A percentile compares a stretch with the other conserved stretches of the same genome.
Evolutionary conservation across 2,888 invertebrate species (phyloP).

Genomic region (Drosophila rellima): DNA sequence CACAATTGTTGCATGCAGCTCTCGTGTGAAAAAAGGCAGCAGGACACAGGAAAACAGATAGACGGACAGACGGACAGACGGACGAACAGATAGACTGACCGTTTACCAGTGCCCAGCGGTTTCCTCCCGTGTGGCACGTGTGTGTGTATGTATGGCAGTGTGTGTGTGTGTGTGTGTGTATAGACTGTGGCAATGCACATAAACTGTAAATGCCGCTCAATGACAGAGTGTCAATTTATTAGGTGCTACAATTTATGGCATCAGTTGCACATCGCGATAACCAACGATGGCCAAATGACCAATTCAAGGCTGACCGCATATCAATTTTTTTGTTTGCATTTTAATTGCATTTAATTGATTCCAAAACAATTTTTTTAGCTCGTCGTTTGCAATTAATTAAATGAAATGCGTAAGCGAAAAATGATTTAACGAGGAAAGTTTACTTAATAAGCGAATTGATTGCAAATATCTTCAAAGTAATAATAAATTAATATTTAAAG

Average conservation of each 20-base stretch:
- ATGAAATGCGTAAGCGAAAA: slow-evolving; percentile 7
- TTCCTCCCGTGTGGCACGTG: slow-evolving; percentile 12
- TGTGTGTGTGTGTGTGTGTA: slow-evolving; percentile 3
- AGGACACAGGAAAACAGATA: slow-evolving; percentile 32
- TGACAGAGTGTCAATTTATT: slow-evolving; percentile 82
- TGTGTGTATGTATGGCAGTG: slow-evolving; percentile 10
- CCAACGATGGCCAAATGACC: slow-evolving; percentile 37
- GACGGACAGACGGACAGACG: neutral
- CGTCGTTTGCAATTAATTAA: slow-evolving; percentile 24
- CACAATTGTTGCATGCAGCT: slow-evolving; percentile 75
- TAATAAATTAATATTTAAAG: neutral
- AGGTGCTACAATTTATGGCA: slow-evolving; percentile 79
- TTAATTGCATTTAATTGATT: slow-evolving; percentile 39
- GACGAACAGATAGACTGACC: slow-evolving; percentile 9
- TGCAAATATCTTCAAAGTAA: neutral
- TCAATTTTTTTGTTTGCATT: slow-evolving; percentile 23
- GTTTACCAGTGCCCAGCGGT: slow-evolving; percentile 15
- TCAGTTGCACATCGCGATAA: slow-evolving; percentile 28
- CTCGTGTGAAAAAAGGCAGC: slow-evolving; percentile 38
- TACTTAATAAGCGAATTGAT: neutral
- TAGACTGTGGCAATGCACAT: slow-evolving; percentile 48
- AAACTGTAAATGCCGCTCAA: slow-evolving; percentile 82
- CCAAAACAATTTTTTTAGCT: slow-evolving; percentile 10
- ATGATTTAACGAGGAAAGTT: slow-evolving; percentile 3
- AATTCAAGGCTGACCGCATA: slow-evolving; percentile 3